phyloP scores from a whole-genome alignment of 1,140 invertebrate genomes.

The Triops cancriformis region DNA sequence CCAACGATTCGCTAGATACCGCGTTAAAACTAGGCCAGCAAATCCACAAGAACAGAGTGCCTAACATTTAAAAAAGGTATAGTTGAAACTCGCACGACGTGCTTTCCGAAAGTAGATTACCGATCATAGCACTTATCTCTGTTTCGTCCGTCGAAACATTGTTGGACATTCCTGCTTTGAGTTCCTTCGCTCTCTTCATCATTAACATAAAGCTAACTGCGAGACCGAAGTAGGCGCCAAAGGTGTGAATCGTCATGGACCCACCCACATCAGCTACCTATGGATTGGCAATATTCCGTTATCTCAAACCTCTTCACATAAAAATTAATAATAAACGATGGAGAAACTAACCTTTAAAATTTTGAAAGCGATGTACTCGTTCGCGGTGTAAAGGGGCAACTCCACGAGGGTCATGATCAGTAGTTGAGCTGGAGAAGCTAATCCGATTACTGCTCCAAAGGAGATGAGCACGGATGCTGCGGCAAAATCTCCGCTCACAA shows the following conservation, averaged over 20 bases:
- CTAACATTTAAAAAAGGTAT: conserved; percentile 32
- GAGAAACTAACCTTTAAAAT: conserved; percentile 37
- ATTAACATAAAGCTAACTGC: conserved; percentile 34
- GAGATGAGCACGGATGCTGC: conserved; percentile 45
- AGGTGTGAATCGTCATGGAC: conserved; percentile 49
- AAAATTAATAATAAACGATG: background rate
- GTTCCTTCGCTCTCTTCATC: background rate
- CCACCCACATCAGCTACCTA: conserved; percentile 48
- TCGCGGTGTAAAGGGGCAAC: conserved; percentile 39
- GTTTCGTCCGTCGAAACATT: conserved; percentile 11
- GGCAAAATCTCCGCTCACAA: conserved; percentile 44
- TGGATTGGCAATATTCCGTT: conserved; percentile 10
- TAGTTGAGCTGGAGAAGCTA: conserved; percentile 43
- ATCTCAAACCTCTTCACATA: too few species aligned
- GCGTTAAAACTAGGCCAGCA: conserved; percentile 51
- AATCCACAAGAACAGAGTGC: conserved; percentile 47
- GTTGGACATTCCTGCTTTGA: background rate
- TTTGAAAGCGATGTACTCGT: conserved; percentile 41
- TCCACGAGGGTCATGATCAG: conserved; percentile 43
- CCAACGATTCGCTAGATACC: conserved; percentile 38
- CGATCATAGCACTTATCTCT: conserved; percentile 19
- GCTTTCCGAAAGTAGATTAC: background rate
- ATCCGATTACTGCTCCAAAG: conserved; percentile 46
- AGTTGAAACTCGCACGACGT: background rate
- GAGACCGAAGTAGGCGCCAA: conserved; percentile 51